Percentiles rank a stretch among this genome's conserved stretches.
Conservation (phyloP, 1,140 invertebrate genomes). For the Penaeus japonicus region DNA sequence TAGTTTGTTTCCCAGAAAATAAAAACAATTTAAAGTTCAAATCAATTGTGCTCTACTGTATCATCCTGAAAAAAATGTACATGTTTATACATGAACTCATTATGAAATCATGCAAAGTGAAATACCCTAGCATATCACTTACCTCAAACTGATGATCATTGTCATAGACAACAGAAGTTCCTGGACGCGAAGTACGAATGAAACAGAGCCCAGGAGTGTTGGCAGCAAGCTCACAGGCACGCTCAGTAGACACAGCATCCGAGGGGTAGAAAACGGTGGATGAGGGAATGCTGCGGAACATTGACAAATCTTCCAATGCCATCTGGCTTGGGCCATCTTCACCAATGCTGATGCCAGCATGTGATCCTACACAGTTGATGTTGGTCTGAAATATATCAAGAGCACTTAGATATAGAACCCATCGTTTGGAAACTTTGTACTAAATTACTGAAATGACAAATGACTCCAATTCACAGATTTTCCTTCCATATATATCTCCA, state of each 20-base stretch:
- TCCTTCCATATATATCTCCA: no score
- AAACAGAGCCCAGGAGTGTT: constrained; percentile 96
- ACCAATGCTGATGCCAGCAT: constrained; percentile 90
- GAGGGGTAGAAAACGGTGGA: constrained; percentile 96
- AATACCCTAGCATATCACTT: constrained; percentile 66
- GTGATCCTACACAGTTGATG: constrained; percentile 90
- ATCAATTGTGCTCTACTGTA: no score
- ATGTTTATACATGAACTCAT: no score
- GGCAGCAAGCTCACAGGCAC: constrained; percentile 93
- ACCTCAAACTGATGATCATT: constrained; percentile 81
- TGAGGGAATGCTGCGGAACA: constrained; percentile 91
- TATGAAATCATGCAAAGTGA: constrained; percentile 4
- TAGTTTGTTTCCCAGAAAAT: constrained; percentile 22
- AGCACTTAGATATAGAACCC: no score
- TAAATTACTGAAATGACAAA: neutral
- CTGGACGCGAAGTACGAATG: constrained; percentile 93
- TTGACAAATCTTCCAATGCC: constrained; percentile 96
- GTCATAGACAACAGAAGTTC: constrained; percentile 85
- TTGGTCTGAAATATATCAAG: constrained; percentile 76
- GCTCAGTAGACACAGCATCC: constrained; percentile 93
- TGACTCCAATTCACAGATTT: neutral
- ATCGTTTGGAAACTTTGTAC: neutral
- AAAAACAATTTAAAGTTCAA: neutral
- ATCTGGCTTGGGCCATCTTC: constrained; percentile 99
- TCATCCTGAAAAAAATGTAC: no score